Evolutionary conservation across 2,888 invertebrate species (phyloP), one percentile per base, ranked within the genome.

Genomic region (Cerceris rybyensis): DNA sequence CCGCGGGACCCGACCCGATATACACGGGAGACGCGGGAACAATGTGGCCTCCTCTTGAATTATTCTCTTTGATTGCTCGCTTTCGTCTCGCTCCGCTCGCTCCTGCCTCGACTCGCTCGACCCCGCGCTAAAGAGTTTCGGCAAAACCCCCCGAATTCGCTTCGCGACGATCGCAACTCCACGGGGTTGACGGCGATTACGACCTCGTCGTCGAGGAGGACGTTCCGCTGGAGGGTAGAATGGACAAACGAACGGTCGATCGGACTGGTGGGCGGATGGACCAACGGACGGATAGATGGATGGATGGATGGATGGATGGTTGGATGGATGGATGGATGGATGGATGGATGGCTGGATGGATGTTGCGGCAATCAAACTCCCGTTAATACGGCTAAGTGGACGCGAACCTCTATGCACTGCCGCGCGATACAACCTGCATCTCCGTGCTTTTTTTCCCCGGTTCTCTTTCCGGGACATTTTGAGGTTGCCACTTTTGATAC

Each of bases 1-100:
- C 76, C 83, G 68, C 70, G 78, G 84, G 88, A 83, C 73, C 50
- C 61, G 43, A 43, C 70, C 54, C 59, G 78, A 76, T 28, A 69
- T 74, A 60, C 77, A 73, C 72, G 71, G 69, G 64, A 67, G 67
- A 70, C 70, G 66, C 74, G 86, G 88, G 90, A 91, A 91, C 91
- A 91, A 91, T 91, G 88, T 87, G 77, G 86, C 86, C 87, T 89
- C 88, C 91, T 92, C 87, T 86, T 92, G 92, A 92, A 92, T 92
- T 92, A 92, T 92, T 92, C 92, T 86, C 92, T 92, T 92, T 92
- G 92, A 92, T 92, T 92, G 91, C 90, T 91, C 88, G 90, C 90
- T 92, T 91, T 91, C 90, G 92, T 91, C 86, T 84, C 89, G 88
- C 85, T 88, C 84, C 86, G 88, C 78, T 88, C 87, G 87, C 14